Conservation (phyloP, 2,797 vertebrate genomes). For the Enteromius anoplus region DNA sequence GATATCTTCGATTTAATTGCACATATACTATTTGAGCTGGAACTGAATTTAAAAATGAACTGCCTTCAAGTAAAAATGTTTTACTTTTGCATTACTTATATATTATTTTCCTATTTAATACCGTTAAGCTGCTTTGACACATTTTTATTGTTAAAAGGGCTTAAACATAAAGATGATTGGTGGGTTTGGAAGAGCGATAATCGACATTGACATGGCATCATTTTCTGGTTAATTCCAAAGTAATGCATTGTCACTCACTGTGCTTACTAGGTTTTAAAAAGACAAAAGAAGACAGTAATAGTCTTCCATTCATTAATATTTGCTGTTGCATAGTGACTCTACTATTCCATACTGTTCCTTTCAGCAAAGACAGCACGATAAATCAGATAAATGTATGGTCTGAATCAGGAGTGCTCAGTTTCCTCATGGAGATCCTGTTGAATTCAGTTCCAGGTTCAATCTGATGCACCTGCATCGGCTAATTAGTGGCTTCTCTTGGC, state of each 20-base stretch:
- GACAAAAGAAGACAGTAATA: not conserved
- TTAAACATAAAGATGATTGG: not conserved
- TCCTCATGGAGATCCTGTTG: not conserved
- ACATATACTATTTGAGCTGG: no score
- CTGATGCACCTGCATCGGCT: not conserved
- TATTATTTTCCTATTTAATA: not conserved
- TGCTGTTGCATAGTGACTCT: not conserved
- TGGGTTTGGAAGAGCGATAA: not conserved
- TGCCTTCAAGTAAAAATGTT: no score
- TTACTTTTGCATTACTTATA: not conserved
- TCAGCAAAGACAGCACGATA: constrained; percentile 14
- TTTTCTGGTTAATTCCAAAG: not conserved
- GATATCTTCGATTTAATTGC: no score
- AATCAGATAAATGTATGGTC: constrained; percentile 8
- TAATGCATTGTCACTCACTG: not conserved
- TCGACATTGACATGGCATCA: not conserved
- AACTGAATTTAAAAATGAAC: no score
- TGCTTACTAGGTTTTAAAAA: not conserved
- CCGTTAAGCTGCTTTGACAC: not conserved
- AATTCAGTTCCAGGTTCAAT: not conserved
- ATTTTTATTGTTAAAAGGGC: not conserved
- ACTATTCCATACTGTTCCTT: not conserved
- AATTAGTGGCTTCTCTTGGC: not conserved
- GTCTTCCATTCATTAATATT: not conserved
- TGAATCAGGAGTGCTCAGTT: not conserved